Base-by-base conservation (phyloP, 2,113 vertebrate species). In the Prionailurus viverrinus region DNA sequence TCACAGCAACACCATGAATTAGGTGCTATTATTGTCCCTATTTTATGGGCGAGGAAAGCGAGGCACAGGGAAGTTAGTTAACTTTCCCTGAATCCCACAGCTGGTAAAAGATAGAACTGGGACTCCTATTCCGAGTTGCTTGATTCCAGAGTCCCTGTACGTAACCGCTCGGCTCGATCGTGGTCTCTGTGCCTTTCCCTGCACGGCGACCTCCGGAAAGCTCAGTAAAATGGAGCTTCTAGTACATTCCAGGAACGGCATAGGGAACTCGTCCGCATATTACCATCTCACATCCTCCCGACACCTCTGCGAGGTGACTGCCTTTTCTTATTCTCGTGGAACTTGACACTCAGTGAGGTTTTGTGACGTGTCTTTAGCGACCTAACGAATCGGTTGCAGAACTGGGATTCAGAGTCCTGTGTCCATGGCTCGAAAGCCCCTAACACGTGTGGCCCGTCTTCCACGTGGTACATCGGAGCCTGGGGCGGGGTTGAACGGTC, bases 231-330 rank as follows among this genome's bases (percentile, higher is more conserved):
- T 15, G 29, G 48, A n/a, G 21, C 2, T 21, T 33, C 51, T 45
- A 8, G 16, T 71, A 0, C 0, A 18, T 18, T 51, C n/a, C 33
- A 19, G 66, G 45, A n/a, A 36, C 0, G 4, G n/a, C 55, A 3
- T 3, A 2, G 16, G 23, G 45, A 53, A 18, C 51, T 4, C 27
- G 4, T 2, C 14, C 45, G 3, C 16, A 0, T 7, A 3, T 51
- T 6, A 3, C 41, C 4, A 36, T 27, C 48, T 69, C 51, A 23
- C 7, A 31, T 48, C 58, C 71, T 89, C 27, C 8, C 10, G 14
- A 71, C n/a, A 9, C 4, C 0, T 7, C 68, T 5, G 2, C 4
- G 3, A 41, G 51, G 23, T 15, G 51, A 74, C 63, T 48, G 4
- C 16, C 63, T 9, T 55, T 83, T 13, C 33, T 63, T 14, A 33